Base-by-base conservation (phyloP, 2,888 invertebrate genomes). In the Hypena proboscidalis region DNA sequence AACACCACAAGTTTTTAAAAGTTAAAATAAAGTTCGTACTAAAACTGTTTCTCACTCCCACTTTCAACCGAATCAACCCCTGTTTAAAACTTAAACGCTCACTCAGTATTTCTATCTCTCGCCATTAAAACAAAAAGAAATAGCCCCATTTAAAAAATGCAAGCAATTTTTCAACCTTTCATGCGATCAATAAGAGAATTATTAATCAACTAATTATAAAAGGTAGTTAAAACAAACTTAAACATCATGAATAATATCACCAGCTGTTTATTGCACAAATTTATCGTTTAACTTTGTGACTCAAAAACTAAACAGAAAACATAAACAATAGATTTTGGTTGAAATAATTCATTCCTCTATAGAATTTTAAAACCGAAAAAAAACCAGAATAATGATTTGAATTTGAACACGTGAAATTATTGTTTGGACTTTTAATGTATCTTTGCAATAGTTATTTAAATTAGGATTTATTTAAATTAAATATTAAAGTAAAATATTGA, bases 211-310 rank as follows among this genome's bases (percentile, higher is more conserved):
- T 80, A 82, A 79, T 79, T 82, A 79, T 79, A 75, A 83, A 77
- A 80, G 79, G 80, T 77, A 76, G 76, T 82, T 80, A 83, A 79
- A 84, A 80, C 80, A 84, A 87, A 85, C 80, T 84, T 77, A 77
- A 80, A 75, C 75, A 75, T 80, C 78, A 82, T 86, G 84, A 85
- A 87, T 86, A 84, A 85, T 83, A 84, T 84, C 83, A 80, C 80
- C 83, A 74, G 80, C 84, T 85, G 85, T 80, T 85, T 80, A 85
- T 84, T 83, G 83, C 80, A 69, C 54, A 62, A 84, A 85, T 87
- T 86, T 87, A 87, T 83, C 68, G 80, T 58, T 55, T 63, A 85
- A 86, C 80, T 85, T 86, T 79, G 71, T 63, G 74, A 74, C 74
- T 77, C 78, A 74, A 74, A 79, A 85, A 85, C 82, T 85, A 79